phyloP scores from a whole-genome alignment of 1,140 invertebrate species.

The Steinernema khuongi region DNA sequence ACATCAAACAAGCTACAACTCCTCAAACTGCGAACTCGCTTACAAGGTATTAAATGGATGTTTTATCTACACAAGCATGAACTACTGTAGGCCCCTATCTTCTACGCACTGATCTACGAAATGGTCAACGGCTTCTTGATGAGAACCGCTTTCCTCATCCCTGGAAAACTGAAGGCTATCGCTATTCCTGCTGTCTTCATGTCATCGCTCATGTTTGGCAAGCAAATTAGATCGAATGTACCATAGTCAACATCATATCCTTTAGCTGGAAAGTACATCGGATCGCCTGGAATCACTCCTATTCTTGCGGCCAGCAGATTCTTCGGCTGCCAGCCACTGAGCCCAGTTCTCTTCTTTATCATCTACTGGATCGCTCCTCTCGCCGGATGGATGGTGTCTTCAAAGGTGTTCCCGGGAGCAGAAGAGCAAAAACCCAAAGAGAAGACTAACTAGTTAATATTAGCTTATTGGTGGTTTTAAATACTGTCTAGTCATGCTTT shows the following conservation, averaged over 20 bases:
- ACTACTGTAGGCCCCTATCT: neutral
- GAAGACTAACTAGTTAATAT: neutral
- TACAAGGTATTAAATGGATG: neutral
- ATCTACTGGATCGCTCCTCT: neutral
- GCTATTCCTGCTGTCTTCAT: neutral
- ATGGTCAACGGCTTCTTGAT: neutral
- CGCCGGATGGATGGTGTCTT: neutral
- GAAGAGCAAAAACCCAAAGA: neutral
- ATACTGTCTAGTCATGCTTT: too few relatives aligned
- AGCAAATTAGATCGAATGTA: neutral
- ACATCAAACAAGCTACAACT: neutral
- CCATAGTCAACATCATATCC: neutral
- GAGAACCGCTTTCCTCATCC: neutral
- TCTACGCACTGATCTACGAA: neutral
- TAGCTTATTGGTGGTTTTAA: too few relatives aligned
- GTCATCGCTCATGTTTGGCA: neutral
- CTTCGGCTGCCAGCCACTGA: neutral
- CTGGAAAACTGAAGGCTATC: neutral
- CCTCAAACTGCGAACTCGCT: neutral
- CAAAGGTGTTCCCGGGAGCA: neutral
- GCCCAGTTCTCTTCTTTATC: neutral
- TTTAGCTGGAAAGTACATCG: neutral
- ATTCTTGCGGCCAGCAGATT: neutral
- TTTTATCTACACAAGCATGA: neutral
- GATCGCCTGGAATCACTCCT: conserved; percentile 3